phyloP scores from a whole-genome alignment of 2,797 vertebrate species.

The Smutsia temminckii region DNA sequence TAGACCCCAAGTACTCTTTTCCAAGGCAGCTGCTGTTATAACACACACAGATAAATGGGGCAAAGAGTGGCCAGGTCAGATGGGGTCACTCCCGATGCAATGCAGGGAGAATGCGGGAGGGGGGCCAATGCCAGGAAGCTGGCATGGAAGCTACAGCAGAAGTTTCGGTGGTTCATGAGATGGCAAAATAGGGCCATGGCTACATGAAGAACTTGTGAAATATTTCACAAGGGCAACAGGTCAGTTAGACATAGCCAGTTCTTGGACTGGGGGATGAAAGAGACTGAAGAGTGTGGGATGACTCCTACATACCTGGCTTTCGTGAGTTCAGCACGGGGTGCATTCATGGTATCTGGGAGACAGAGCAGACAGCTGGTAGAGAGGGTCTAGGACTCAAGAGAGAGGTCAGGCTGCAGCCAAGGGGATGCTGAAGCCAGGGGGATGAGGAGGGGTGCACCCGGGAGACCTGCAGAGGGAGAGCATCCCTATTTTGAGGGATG shows the following conservation, averaged over 20 bases:
- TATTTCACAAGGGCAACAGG: neutral
- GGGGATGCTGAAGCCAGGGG: neutral
- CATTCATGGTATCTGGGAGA: neutral
- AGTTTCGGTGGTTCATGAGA: neutral
- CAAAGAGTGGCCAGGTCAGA: neutral
- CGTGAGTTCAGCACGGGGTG: neutral
- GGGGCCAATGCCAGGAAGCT: neutral
- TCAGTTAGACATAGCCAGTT: neutral
- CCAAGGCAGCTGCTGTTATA: neutral
- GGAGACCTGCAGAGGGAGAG: neutral
- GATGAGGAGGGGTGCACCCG: neutral
- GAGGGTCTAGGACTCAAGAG: neutral
- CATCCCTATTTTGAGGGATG: fast-evolving
- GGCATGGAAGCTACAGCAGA: too few species aligned
- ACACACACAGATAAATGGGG: fast-evolving
- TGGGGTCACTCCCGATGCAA: neutral
- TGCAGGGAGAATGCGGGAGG: too few species aligned
- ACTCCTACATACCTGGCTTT: neutral
- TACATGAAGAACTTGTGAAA: neutral
- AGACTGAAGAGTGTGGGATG: neutral
- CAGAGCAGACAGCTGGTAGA: neutral
- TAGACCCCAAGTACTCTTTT: neutral
- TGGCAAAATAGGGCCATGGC: neutral
- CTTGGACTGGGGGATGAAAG: neutral
- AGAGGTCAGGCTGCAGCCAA: neutral